A percentile compares a stretch with the other conserved stretches of the same genome.
phyloP scores from a whole-genome alignment of 2,113 vertebrate species.

The Dermatemys mawii region DNA sequence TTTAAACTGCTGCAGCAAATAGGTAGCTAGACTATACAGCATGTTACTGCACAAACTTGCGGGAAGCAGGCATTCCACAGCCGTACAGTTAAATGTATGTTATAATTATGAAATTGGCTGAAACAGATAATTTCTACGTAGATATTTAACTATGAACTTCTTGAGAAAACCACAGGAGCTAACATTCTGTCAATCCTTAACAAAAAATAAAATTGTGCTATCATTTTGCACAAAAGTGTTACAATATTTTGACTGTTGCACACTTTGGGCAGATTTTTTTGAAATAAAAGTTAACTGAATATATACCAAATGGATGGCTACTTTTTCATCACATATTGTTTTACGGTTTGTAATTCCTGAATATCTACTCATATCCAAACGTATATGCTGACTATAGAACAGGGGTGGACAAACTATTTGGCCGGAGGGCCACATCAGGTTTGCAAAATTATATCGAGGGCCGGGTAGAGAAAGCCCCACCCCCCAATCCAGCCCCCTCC shows the following conservation, averaged over 20 bases:
- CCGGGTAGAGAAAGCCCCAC: too few species aligned
- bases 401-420: too few species aligned
- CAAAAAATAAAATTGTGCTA: neutral
- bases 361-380: neutral
- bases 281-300: neutral
- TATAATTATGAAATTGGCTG: fast-evolving
- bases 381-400: neutral
- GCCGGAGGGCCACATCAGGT: too few species aligned
- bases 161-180: neutral
- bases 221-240: neutral
- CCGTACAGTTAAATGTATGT: neutral
- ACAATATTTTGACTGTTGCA: neutral
- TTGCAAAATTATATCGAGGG: too few species aligned
- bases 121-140: neutral
- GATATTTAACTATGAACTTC: neutral
- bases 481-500: too few species aligned
- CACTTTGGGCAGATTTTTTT: neutral
- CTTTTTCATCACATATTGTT: neutral
- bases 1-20: neutral
- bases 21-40: neutral
- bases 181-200: neutral
- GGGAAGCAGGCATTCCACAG: neutral
- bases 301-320: neutral
- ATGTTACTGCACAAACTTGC: neutral
- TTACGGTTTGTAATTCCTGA: conserved; percentile 38